A percentile compares a stretch with the other conserved stretches of the same genome.
Evolutionary conservation across 2,797 vertebrate genomes (phyloP).

Genomic region (Arnoldichthys spilopterus): DNA sequence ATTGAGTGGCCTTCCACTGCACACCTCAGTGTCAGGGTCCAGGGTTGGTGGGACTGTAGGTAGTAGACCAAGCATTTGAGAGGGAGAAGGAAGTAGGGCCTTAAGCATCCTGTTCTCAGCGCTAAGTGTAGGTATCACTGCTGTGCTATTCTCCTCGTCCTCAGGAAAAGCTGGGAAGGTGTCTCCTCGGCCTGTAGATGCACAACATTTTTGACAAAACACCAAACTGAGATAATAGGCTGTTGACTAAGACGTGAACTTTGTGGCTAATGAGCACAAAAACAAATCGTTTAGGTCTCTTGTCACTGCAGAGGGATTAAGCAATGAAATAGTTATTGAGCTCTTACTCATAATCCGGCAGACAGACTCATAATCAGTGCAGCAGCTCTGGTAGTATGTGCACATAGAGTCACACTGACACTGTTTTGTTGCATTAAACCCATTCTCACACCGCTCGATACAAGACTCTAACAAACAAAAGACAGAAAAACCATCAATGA

Average conservation of each 20-base stretch:
- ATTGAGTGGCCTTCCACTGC: constrained; percentile 84
- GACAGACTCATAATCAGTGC: constrained; percentile 77
- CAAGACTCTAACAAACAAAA: constrained; percentile 84
- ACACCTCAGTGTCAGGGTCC: constrained; percentile 74
- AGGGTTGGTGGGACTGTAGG: neutral
- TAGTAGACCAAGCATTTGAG: constrained; percentile 17
- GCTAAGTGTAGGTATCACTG: neutral
- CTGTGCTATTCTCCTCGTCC: constrained; percentile 75
- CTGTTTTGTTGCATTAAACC: constrained; percentile 75
- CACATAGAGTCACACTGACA: constrained; percentile 96
- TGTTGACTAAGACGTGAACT: too few relatives aligned
- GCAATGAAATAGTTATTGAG: neutral
- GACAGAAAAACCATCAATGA: constrained; percentile 15
- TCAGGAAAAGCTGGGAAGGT: constrained; percentile 85
- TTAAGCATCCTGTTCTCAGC: neutral
- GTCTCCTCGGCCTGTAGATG: constrained; percentile 86
- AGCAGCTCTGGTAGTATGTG: constrained; percentile 93
- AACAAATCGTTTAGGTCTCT: too few relatives aligned
- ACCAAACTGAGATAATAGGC: too few relatives aligned
- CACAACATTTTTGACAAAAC: too few relatives aligned
- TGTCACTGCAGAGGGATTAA: neutral
- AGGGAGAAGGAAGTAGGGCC: neutral
- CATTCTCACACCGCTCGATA: constrained; percentile 81
- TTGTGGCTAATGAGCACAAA: too few relatives aligned
- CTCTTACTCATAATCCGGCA: constrained; percentile 85